Evolutionary conservation across 2,797 vertebrate species (phyloP).

Genomic region (Menidia menidia): DNA sequence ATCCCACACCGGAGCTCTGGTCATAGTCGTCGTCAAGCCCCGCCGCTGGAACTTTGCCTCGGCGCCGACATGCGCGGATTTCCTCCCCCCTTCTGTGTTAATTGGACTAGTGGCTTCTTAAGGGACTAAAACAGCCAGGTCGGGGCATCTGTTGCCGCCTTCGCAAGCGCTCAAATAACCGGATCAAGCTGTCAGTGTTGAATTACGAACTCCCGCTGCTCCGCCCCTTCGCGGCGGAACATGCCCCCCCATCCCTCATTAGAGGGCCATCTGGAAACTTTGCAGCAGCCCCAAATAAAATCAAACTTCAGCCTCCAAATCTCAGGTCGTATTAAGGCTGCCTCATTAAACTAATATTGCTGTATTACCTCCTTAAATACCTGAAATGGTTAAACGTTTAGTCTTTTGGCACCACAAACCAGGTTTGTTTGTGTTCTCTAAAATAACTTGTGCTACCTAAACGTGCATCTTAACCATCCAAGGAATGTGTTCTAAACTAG

Average conservation of each 20-base stretch:
- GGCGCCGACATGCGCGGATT: conserved; percentile 31
- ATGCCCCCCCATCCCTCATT: not conserved
- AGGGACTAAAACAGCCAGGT: conserved; percentile 55
- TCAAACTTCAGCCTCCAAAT: not conserved
- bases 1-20: conserved; percentile 17
- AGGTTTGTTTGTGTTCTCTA: no score
- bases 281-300: not conserved
- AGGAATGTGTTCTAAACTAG: not conserved
- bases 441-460: not conserved
- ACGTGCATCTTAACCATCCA: not conserved
- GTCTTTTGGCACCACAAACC: no score
- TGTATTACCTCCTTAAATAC: no score
- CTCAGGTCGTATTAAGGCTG: not conserved
- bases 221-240: conserved; percentile 61
- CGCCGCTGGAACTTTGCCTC: conserved; percentile 8
- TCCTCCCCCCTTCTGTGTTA: conserved; percentile 56
- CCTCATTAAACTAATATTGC: no score
- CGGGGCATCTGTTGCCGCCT: conserved; percentile 48
- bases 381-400: no score
- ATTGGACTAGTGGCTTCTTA: conserved; percentile 76
- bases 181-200: conserved; percentile 23
- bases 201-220: conserved; percentile 48
- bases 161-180: conserved; percentile 2
- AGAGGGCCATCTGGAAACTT: not conserved
- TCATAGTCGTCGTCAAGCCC: conserved; percentile 46